Conservation (phyloP, 2,113 vertebrate genomes). For the Corythornis madagascariensis region DNA sequence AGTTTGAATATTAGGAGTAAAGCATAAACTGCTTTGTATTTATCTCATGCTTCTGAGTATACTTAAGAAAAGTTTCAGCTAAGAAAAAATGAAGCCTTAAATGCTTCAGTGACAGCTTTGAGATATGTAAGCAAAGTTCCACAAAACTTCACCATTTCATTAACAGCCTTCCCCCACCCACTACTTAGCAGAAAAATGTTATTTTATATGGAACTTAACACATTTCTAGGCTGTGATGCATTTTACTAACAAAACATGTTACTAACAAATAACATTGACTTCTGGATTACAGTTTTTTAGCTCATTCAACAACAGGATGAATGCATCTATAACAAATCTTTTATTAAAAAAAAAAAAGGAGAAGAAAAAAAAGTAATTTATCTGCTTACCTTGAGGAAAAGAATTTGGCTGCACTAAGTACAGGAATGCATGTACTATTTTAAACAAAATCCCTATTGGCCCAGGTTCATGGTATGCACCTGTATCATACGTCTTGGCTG, state of each 20-base stretch:
- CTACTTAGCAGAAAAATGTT: background rate
- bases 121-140: background rate
- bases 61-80: background rate
- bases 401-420: conserved; percentile 86
- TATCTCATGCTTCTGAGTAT: background rate
- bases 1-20: background rate
- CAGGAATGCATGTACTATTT: conserved; percentile 85
- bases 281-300: background rate
- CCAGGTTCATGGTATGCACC: conserved; percentile 83
- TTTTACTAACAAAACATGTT: background rate
- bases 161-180: background rate
- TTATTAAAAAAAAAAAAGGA: background rate
- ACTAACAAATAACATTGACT: background rate
- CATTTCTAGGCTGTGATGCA: background rate
- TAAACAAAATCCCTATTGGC: conserved; percentile 86
- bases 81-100: background rate
- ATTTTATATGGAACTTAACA: background rate
- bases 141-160: background rate
- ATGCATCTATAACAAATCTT: background rate
- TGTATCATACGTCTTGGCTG: conserved; percentile 85
- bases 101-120: background rate
- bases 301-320: background rate
- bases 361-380: background rate
- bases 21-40: too few species aligned
- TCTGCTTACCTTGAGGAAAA: conserved; percentile 89